Evolutionary conservation across 2,797 vertebrate species (phyloP), one percentile per base, ranked within the genome.

Genomic region (Amphiprion clarkii): DNA sequence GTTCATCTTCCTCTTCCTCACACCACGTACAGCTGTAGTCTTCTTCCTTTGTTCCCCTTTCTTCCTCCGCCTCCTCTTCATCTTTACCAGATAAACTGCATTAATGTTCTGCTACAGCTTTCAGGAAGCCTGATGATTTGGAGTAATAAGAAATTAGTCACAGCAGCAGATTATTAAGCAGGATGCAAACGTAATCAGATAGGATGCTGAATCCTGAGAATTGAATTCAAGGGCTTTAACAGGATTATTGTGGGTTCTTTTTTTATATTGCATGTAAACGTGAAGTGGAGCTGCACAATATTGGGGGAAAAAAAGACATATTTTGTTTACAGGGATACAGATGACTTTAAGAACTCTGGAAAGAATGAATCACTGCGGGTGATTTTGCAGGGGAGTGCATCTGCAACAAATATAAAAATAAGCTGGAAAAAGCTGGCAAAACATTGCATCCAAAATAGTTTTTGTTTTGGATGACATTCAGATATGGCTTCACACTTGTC

Each of bases 221-320:
- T 81, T 64, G 42, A 21, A 53, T 84, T 85, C 23, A 63, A n/a
- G 7, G 39, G 48, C n/a, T 74, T 66, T 72, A 80, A 86, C 76
- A 21, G 27, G 5, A n/a, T 85, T 73, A 75, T 68, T 56, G 52
- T 29, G 23, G 16, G n/a, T 74, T 16, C 42, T 63, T 69, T 83
- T 56, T 17, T 63, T 72, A 29, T 12, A 27, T 16, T 42, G n/a
- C n/a, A 46, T 40, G 27, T 21, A 61, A 11, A 74, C 52, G 52
- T 66, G 56, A 57, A 64, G 6, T 56, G 56, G 33, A 0, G 33
- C 33, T 36, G 33, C 33, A 10, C 8, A 10, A 7, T 36, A 10
- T 36, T 36, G 33, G 33, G 33, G 9, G 33, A 10, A 36, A 6
- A 33, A 4, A 36, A 36, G 33, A 36, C 33, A 10, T 36, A 2